Evolutionary conservation across 1,140 invertebrate genomes (phyloP).

Genomic region (Caenorhabditis latens): DNA sequence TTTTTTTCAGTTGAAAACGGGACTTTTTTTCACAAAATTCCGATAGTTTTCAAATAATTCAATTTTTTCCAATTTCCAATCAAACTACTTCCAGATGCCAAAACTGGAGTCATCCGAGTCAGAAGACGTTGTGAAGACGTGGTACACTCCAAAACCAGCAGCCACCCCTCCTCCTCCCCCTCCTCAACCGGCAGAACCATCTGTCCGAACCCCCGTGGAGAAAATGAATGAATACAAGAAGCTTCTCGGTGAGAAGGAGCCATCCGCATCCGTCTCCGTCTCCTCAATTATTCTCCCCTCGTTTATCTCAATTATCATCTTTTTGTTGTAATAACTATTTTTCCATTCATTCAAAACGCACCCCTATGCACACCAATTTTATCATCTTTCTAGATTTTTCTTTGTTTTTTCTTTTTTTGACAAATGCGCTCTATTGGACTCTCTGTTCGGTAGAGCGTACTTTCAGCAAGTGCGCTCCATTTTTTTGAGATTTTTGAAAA

Average conservation of each 20-base stretch:
- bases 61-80: too few species aligned
- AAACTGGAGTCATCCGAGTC: too few species aligned
- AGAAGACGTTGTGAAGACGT: not conserved
- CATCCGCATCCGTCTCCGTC: not conserved
- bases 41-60: too few species aligned
- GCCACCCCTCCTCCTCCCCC: not conserved
- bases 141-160: not conserved
- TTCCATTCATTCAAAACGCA: not conserved
- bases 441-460: too few species aligned
- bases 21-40: too few species aligned
- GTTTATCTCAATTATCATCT: conserved; percentile 12
- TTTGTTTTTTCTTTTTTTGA: not conserved
- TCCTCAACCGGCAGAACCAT: not conserved
- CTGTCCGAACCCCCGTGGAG: conserved; percentile 35
- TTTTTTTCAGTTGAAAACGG: too few species aligned
- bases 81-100: too few species aligned
- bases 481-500: too few species aligned
- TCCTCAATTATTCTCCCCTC: not conserved
- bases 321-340: not conserved
- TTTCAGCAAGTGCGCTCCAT: too few species aligned
- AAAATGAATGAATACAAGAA: conserved; percentile 43
- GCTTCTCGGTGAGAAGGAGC: not conserved
- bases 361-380: not conserved
- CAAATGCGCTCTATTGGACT: too few species aligned
- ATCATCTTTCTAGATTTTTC: not conserved